These are phyloP conservation scores for Ptychodera flava DNA, from an alignment of 35 echinoderm and acorn worm genomes.

Conservation along the genomic window DNA sequence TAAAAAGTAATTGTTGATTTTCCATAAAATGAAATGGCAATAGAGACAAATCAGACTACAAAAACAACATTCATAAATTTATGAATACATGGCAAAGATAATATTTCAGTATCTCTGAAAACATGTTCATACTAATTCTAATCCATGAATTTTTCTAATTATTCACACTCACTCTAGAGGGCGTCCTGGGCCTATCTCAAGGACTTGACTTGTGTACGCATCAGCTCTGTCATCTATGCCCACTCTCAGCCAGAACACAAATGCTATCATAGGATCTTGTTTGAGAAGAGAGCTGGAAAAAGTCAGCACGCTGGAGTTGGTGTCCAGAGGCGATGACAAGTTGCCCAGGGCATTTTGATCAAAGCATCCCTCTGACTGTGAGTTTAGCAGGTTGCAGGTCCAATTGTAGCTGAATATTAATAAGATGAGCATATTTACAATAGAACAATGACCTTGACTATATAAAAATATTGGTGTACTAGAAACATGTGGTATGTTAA, in stretches of 20 bases:
- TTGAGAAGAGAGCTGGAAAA: conserved; percentile 17
- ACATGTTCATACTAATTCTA: no score
- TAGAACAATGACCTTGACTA: no score
- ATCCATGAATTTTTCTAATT: no score
- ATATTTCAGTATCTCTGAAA: no score
- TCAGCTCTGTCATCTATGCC: conserved; percentile 37
- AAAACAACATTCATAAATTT: no score
- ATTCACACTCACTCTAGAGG: background rate
- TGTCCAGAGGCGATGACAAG: background rate
- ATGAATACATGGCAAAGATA: no score
- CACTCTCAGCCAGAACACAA: conserved; percentile 59
- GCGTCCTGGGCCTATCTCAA: background rate
- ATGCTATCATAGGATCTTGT: conserved; percentile 6
- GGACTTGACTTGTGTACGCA: conserved; percentile 39
- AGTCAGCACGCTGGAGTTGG: conserved; percentile 18
- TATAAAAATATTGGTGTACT: no score
- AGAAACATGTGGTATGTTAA: no score
- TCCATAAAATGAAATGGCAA: no score
- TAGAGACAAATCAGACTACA: no score
- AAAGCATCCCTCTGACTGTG: conserved; percentile 39
- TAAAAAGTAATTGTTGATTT: no score
- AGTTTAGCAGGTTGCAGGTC: conserved; percentile 49
- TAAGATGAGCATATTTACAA: no score
- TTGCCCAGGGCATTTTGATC: conserved; percentile 16
- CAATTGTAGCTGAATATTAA: conserved; percentile 63